These are phyloP conservation scores for Apamea sordens DNA, from an alignment of 2,888 invertebrate species.

Conservation along the genomic window DNA sequence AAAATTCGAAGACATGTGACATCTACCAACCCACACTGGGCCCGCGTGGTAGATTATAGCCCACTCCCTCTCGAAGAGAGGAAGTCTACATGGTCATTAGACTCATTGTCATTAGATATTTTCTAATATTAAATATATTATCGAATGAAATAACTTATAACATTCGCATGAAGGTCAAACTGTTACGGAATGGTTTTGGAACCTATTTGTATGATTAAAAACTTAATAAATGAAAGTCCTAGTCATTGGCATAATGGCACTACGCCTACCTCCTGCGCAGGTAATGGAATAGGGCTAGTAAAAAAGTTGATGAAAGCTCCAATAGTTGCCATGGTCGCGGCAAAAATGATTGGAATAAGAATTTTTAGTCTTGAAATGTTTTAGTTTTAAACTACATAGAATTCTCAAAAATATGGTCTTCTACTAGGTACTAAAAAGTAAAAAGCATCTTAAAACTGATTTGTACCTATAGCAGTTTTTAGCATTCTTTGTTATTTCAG, in stretches of 20 bases:
- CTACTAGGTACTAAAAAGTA: background rate
- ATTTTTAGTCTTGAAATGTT: background rate
- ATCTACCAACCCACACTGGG: no score
- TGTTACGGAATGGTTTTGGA: background rate
- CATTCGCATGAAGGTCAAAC: slow-evolving; percentile 4
- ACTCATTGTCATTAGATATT: no score
- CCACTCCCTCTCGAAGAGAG: no score
- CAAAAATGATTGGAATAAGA: background rate
- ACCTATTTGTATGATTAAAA: slow-evolving; percentile 23
- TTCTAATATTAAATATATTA: background rate
- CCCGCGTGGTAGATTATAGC: no score
- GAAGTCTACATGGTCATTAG: no score
- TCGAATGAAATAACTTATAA: background rate
- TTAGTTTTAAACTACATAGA: background rate
- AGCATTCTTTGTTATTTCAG: slow-evolving; percentile 15
- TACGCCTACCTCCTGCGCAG: slow-evolving; percentile 8
- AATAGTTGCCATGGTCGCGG: background rate
- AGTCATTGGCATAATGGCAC: slow-evolving; percentile 3
- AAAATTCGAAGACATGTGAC: no score
- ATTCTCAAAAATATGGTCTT: background rate
- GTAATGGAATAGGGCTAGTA: slow-evolving; percentile 10
- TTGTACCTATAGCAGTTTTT: background rate
- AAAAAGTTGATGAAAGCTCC: slow-evolving; percentile 1
- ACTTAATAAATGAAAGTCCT: slow-evolving; percentile 16
- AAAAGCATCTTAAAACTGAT: slow-evolving; percentile 9